Percentiles rank a stretch among this genome's conserved stretches.
phyloP scores from a whole-genome alignment of 2,888 invertebrate genomes.

The Julus scanicus region DNA sequence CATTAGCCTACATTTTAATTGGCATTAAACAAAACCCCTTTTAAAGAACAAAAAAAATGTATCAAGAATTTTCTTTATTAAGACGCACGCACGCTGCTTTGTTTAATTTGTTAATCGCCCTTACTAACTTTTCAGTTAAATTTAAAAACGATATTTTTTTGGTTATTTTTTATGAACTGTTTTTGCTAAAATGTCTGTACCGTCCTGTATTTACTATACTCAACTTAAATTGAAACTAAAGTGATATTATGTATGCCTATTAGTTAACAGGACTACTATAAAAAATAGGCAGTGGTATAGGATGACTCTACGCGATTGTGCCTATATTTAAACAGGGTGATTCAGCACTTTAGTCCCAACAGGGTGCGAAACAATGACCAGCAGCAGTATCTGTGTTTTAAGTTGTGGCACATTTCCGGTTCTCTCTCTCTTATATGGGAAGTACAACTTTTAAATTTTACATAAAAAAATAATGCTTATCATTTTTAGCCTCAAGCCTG shows the following conservation, averaged over 20 bases:
- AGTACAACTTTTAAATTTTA: neutral
- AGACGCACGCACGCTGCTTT: neutral
- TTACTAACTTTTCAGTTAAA: neutral
- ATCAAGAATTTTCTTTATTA: neutral
- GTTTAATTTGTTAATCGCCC: neutral
- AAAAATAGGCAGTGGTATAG: neutral
- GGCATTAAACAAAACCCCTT: neutral
- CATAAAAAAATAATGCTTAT: too few species aligned
- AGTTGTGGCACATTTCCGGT: neutral
- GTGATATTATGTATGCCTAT: neutral
- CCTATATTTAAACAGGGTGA: neutral
- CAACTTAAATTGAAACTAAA: neutral
- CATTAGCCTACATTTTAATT: conserved; percentile 43
- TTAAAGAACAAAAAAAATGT: neutral
- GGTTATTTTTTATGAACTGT: neutral
- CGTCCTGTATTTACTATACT: neutral
- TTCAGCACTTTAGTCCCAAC: neutral
- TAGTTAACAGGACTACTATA: neutral
- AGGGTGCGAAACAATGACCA: neutral
- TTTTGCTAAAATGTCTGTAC: neutral
- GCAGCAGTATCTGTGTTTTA: too few species aligned
- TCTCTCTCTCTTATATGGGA: neutral
- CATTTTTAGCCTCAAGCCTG: too few species aligned
- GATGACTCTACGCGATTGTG: neutral
- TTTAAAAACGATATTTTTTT: neutral